phyloP scores from a whole-genome alignment of 2,888 invertebrate species.

The Ypsolopha scabrella region DNA sequence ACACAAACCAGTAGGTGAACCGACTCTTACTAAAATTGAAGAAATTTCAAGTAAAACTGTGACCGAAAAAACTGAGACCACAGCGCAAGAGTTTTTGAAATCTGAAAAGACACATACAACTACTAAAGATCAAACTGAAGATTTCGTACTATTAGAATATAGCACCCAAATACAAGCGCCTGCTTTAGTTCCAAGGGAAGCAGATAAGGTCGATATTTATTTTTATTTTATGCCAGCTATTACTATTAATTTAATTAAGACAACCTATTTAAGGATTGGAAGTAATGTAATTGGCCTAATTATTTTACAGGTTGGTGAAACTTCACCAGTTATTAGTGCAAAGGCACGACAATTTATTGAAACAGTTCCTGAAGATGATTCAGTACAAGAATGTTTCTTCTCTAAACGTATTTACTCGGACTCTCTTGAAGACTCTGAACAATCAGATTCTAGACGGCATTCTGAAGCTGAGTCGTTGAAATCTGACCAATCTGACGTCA shows the following conservation, averaged over 20 bases:
- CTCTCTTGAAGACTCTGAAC: constrained; percentile 64
- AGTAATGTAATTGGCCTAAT: too few relatives aligned
- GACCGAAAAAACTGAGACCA: constrained; percentile 7
- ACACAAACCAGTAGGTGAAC: constrained; percentile 27
- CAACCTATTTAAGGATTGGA: too few relatives aligned
- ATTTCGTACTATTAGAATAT: constrained; percentile 29
- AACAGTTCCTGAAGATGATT: constrained; percentile 67
- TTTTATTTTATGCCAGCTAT: not conserved
- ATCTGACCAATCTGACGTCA: constrained; percentile 62
- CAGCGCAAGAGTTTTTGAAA: constrained; percentile 37
- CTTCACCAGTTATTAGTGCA: constrained; percentile 62
- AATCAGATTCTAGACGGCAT: constrained; percentile 59
- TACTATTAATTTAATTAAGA: constrained; percentile 4
- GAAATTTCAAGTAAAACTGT: constrained; percentile 17
- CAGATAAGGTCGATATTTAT: constrained; percentile 37
- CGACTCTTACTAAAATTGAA: constrained; percentile 20
- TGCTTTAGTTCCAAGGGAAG: constrained; percentile 20
- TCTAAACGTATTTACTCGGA: constrained; percentile 66
- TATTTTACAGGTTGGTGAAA: constrained; percentile 21
- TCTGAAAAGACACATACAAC: constrained; percentile 1
- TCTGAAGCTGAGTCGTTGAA: constrained; percentile 65
- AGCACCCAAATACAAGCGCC: constrained; percentile 35
- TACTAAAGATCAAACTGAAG: not conserved
- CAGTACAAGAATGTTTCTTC: constrained; percentile 66
- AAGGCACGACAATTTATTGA: constrained; percentile 67